Conservation (phyloP, 1,140 invertebrate genomes). For the Acromyrmex charruanus region DNA sequence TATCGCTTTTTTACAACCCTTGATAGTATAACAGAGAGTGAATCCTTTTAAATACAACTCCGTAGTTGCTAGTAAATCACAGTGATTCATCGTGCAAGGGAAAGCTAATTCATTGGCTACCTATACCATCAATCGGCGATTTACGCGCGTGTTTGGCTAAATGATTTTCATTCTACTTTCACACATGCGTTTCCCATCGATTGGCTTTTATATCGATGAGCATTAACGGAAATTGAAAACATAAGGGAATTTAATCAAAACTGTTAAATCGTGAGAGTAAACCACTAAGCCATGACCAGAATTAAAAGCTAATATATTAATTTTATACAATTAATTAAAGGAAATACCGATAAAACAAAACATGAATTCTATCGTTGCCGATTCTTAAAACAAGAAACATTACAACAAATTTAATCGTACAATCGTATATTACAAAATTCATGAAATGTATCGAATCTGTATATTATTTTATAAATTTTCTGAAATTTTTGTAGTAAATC, state of each 20-base stretch:
- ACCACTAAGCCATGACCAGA: neutral
- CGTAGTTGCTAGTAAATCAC: slow-evolving; percentile 33
- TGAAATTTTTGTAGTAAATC: neutral
- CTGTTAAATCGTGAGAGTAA: slow-evolving; percentile 50
- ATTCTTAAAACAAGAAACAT: neutral
- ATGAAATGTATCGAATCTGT: neutral
- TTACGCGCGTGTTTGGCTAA: slow-evolving; percentile 24
- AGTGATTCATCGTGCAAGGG: slow-evolving; percentile 38
- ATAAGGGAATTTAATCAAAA: slow-evolving; percentile 24
- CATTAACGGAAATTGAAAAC: slow-evolving; percentile 19
- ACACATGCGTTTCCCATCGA: slow-evolving; percentile 3
- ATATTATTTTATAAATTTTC: slow-evolving; percentile 4
- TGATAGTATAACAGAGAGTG: neutral
- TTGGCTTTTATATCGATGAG: neutral
- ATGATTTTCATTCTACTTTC: slow-evolving; percentile 68
- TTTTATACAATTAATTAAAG: neutral
- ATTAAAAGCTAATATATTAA: slow-evolving; percentile 33
- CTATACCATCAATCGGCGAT: slow-evolving; percentile 54
- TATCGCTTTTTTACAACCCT: neutral
- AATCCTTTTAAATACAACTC: slow-evolving; percentile 44
- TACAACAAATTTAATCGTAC: neutral
- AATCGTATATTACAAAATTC: neutral
- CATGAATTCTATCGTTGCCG: neutral
- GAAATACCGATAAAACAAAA: neutral
- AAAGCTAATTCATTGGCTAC: slow-evolving; percentile 44